Conservation (phyloP, 2,797 vertebrate genomes). For the Sardinella longiceps region DNA sequence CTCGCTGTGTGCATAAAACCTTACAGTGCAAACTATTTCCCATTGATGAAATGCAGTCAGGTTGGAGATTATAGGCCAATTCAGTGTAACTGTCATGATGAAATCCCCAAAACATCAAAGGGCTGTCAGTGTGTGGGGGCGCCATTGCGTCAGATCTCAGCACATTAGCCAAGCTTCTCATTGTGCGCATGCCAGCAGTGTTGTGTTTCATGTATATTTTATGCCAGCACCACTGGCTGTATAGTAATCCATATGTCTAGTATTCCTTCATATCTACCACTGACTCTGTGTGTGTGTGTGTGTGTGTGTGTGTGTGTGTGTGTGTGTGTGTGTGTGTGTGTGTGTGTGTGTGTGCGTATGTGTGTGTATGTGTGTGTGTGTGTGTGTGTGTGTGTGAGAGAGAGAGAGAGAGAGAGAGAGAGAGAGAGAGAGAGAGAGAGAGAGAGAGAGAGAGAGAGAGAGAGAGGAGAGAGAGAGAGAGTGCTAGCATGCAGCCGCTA, state of each 20-base stretch:
- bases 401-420: too few relatives aligned
- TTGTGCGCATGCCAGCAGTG: constrained; percentile 24
- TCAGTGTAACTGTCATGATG: constrained; percentile 34
- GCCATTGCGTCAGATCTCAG: constrained; percentile 32
- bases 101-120: constrained; percentile 35
- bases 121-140: constrained; percentile 32
- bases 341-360: too few relatives aligned
- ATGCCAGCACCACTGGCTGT: constrained; percentile 27
- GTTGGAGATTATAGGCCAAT: neutral
- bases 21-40: constrained; percentile 10
- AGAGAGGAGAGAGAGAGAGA: too few relatives aligned
- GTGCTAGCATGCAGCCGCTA: neutral
- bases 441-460: too few relatives aligned
- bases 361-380: too few relatives aligned
- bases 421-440: too few relatives aligned
- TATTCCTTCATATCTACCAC: neutral
- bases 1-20: neutral
- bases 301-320: too few relatives aligned
- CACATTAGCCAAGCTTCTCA: constrained; percentile 16
- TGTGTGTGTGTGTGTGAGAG: too few relatives aligned
- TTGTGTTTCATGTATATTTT: constrained; percentile 37
- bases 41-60: neutral
- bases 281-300: neutral
- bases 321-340: too few relatives aligned
- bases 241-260: constrained; percentile 3